Evolutionary conservation across 2,888 invertebrate genomes (phyloP), one percentile per base, ranked within the genome.

Genomic region (Drosophila pseudotakahashii): DNA sequence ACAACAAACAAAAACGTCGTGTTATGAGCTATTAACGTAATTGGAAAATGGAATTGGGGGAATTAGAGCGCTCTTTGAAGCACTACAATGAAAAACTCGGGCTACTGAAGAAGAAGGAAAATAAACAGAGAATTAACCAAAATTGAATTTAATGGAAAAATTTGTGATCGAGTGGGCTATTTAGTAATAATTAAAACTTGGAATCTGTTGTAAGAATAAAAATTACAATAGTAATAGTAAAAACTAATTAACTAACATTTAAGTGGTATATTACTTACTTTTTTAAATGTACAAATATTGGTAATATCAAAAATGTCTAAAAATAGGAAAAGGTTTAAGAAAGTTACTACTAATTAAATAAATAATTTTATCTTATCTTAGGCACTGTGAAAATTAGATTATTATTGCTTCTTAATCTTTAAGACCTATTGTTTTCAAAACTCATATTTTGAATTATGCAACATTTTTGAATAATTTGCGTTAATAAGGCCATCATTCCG

Each of bases 11-110:
- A 69, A 74, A 75, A 37, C 71, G 87, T 81, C 81, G 75, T 84
- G 77, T 84, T 82, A 77, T 79, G 81, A 84, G 74, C 82, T 81
- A 82, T 87, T 84, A 79, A 76, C 88, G 85, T 82, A 84, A 87
- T 82, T 82, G 82, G 72, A 87, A 82, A 84, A 77, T 67, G 71
- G 75, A 78, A 74, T 69, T 75, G 71, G 57, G 54, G 50, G 64
- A 73, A 66, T 44, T 59, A 32, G 55, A 57, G 59, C 67, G 48
- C 30, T 47, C 52, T 59, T 61, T 61, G 61, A 70, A 62, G 72
- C 70, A 50, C 70, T 51, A 52, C 62, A 61, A 55, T 62, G 53
- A 39, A 62, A 48, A 59, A 59, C 32, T 26, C 14, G 19, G 44
- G 52, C 39, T 53, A 66, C 45, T 66, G 26, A 9, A 16, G 34